phyloP scores from a whole-genome alignment of 2,888 invertebrate genomes.

The Napeogenes inachia region DNA sequence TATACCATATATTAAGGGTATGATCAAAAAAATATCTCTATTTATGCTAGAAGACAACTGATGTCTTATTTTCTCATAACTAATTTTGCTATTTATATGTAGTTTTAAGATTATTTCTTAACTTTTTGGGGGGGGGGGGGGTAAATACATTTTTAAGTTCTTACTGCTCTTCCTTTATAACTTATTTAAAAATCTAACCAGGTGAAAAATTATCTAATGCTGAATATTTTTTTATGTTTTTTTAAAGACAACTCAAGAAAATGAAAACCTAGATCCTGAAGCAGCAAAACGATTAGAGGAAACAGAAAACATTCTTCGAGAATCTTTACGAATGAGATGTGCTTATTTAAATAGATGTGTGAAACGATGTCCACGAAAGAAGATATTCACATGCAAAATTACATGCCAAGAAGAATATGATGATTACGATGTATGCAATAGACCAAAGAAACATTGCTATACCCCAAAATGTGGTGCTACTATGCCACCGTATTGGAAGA shows the following conservation, averaged over 20 bases:
- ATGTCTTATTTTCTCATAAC: background rate
- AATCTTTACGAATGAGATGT: slow-evolving; percentile 40
- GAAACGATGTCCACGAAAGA: slow-evolving; percentile 33
- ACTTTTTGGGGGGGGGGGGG: no score
- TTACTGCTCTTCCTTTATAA: no score
- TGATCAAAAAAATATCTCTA: slow-evolving; percentile 4
- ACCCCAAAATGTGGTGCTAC: slow-evolving; percentile 39
- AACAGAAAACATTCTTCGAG: slow-evolving; percentile 31
- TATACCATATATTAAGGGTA: slow-evolving; percentile 35
- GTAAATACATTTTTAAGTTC: no score
- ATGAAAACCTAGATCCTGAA: slow-evolving; percentile 27
- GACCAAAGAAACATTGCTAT: slow-evolving; percentile 31
- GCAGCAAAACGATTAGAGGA: slow-evolving; percentile 26
- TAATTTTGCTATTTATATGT: no score
- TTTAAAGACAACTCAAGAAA: slow-evolving; percentile 32
- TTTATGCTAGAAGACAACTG: background rate
- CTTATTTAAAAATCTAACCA: no score
- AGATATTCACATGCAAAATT: slow-evolving; percentile 28
- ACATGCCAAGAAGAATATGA: slow-evolving; percentile 40
- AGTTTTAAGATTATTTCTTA: no score
- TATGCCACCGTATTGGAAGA: slow-evolving; percentile 37
- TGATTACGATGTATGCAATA: slow-evolving; percentile 34
- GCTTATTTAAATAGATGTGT: slow-evolving; percentile 34
- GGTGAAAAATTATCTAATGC: background rate
- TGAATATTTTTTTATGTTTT: slow-evolving; percentile 5